Conservation (phyloP, 1,140 invertebrate genomes). For the Zophobas morio region DNA sequence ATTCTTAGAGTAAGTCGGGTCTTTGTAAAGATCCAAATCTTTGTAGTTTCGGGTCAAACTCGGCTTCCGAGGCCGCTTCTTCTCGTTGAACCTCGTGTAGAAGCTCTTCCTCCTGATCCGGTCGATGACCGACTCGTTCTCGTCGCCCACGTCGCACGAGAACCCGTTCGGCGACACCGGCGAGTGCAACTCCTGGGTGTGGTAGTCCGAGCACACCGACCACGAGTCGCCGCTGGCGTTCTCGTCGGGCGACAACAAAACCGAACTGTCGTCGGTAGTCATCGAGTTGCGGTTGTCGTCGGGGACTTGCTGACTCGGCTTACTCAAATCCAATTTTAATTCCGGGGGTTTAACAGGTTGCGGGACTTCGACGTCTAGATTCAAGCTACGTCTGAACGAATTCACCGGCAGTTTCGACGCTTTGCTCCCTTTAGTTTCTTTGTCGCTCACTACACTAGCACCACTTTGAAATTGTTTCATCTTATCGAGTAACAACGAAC, state of each 20-base stretch:
- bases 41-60: conserved; percentile 59
- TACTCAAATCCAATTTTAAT: conserved; percentile 77
- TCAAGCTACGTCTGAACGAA: conserved; percentile 62
- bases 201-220: conserved; percentile 77
- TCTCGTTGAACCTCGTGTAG: conserved; percentile 89
- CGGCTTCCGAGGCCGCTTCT: conserved; percentile 73
- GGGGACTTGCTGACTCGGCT: conserved; percentile 5
- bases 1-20: conserved; percentile 49
- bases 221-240: conserved; percentile 77
- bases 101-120: conserved; percentile 90
- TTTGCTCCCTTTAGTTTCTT: conserved; percentile 55
- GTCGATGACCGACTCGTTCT: conserved; percentile 77
- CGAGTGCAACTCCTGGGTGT: conserved; percentile 66
- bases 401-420: conserved; percentile 63
- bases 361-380: conserved; percentile 58
- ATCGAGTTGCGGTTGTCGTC: conserved; percentile 68
- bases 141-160: conserved; percentile 65
- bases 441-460: conserved; percentile 44
- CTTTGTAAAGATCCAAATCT: conserved; percentile 64
- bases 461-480: conserved; percentile 58
- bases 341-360: conserved; percentile 57
- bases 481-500: conserved; percentile 57
- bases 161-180: conserved; percentile 71
- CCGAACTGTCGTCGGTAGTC: conserved; percentile 66
- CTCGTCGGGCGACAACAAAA: conserved; percentile 75